Evolutionary conservation across 2,888 invertebrate species (phyloP).

Genomic region (Dilophus febrilis): DNA sequence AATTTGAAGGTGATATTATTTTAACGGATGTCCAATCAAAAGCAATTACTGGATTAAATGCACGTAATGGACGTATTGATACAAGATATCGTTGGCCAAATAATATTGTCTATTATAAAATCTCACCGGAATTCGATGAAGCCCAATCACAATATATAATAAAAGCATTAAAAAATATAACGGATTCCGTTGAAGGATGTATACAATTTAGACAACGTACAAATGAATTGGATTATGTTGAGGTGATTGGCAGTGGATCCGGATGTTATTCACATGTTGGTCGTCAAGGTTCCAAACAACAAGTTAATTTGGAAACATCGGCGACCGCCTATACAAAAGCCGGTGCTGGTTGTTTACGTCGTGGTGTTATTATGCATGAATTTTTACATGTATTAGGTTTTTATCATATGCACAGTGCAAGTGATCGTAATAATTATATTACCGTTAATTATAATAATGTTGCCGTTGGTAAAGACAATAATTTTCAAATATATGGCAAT

Average conservation of each 20-base stretch:
- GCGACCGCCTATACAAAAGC: not conserved
- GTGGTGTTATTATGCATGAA: slow-evolving; percentile 45
- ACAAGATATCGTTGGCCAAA: slow-evolving; percentile 26
- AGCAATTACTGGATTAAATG: slow-evolving; percentile 1
- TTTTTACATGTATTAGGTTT: slow-evolving; percentile 54
- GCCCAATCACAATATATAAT: slow-evolving; percentile 38
- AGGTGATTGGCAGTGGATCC: slow-evolving; percentile 29
- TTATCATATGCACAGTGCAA: slow-evolving; percentile 54
- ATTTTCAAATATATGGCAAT: slow-evolving; percentile 43
- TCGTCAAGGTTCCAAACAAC: slow-evolving; percentile 30
- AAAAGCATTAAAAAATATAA: slow-evolving; percentile 45
- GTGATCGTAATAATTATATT: slow-evolving; percentile 47
- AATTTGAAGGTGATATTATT: slow-evolving; percentile 9
- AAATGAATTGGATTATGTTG: slow-evolving; percentile 13
- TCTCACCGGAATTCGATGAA: slow-evolving; percentile 30
- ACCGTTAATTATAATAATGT: slow-evolving; percentile 25
- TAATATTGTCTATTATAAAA: slow-evolving; percentile 28
- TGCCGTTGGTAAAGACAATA: slow-evolving; percentile 38
- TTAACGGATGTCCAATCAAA: slow-evolving; percentile 3
- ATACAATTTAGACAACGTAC: slow-evolving; percentile 42
- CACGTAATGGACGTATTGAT: slow-evolving; percentile 21
- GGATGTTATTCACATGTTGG: slow-evolving; percentile 63
- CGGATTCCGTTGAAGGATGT: slow-evolving; percentile 46
- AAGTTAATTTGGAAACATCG: slow-evolving; percentile 1
- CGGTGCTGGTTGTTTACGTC: slow-evolving; percentile 2